These are phyloP conservation scores for Tetramorium parvispinum DNA, from an alignment of 1,140 invertebrate species.

Conservation along the genomic window DNA sequence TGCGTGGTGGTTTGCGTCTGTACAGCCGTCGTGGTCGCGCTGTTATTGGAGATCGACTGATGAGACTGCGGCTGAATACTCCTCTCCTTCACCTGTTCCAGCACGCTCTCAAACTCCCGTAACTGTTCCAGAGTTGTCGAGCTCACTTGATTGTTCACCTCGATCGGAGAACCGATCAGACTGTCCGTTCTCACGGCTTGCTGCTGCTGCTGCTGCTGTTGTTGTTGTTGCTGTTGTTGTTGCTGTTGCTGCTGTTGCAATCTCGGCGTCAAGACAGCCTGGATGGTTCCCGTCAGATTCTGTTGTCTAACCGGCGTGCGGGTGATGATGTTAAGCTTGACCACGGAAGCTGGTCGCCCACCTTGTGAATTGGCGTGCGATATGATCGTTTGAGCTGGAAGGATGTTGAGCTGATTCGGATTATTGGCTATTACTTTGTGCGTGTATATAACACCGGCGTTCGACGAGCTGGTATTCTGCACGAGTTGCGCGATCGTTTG, in stretches of 20 bases:
- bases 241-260: slow-evolving; percentile 81
- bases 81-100: slow-evolving; percentile 92
- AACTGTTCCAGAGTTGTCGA: slow-evolving; percentile 91
- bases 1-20: slow-evolving; percentile 83
- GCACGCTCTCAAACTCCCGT: slow-evolving; percentile 92
- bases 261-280: slow-evolving; percentile 79
- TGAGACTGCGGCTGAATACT: slow-evolving; percentile 86
- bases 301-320: slow-evolving; percentile 74
- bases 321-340: slow-evolving; percentile 83
- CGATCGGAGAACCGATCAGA: slow-evolving; percentile 83
- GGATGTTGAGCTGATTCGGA: slow-evolving; percentile 81
- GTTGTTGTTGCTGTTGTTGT: slow-evolving; percentile 72
- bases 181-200: slow-evolving; percentile 75
- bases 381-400: slow-evolving; percentile 75
- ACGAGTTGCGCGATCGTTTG: slow-evolving; percentile 83
- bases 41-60: slow-evolving; percentile 68
- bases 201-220: slow-evolving; percentile 72
- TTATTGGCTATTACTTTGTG: slow-evolving; percentile 84
- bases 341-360: slow-evolving; percentile 78
- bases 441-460: slow-evolving; percentile 82
- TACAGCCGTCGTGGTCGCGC: slow-evolving; percentile 74
- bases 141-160: slow-evolving; percentile 85
- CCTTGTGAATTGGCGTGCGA: slow-evolving; percentile 80
- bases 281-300: slow-evolving; percentile 76
- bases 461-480: slow-evolving; percentile 78